phyloP scores from a whole-genome alignment of 2,113 vertebrate species.

The Aptenodytes forsteri region DNA sequence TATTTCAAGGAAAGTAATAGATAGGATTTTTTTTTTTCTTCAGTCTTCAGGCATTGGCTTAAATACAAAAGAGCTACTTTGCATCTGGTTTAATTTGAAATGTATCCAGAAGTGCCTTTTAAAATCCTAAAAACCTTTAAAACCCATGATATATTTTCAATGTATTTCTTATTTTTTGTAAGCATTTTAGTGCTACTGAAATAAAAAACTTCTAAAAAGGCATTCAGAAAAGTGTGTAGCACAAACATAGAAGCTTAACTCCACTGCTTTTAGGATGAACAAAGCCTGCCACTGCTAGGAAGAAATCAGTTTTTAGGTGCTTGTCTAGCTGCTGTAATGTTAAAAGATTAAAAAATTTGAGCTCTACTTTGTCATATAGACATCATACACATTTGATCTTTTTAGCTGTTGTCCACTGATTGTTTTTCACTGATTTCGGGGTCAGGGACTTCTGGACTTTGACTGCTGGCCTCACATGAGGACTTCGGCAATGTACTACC shows the following conservation, averaged over 20 bases:
- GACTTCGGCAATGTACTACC: accelerated
- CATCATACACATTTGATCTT: not conserved
- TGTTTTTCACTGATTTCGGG: not conserved
- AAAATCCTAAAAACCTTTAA: not conserved
- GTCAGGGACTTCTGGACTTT: not conserved
- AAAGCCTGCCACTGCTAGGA: not conserved
- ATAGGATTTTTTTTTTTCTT: not conserved
- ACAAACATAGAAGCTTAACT: not conserved
- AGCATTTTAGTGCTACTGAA: not conserved
- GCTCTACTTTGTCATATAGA: not conserved
- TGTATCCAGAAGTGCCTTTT: not conserved
- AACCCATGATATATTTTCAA: not conserved
- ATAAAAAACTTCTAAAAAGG: not conserved
- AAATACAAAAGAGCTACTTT: not conserved
- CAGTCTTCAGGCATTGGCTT: not conserved
- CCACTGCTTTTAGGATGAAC: not conserved
- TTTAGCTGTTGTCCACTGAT: not conserved
- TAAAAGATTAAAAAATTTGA: not conserved
- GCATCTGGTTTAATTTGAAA: not conserved
- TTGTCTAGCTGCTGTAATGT: not conserved
- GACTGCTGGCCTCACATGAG: not conserved
- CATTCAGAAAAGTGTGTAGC: not conserved
- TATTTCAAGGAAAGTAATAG: not conserved
- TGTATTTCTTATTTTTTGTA: not conserved
- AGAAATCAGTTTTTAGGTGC: not conserved